Evolutionary conservation across 1,140 invertebrate genomes (phyloP).

Genomic region (Anadara kagoshimensis): DNA sequence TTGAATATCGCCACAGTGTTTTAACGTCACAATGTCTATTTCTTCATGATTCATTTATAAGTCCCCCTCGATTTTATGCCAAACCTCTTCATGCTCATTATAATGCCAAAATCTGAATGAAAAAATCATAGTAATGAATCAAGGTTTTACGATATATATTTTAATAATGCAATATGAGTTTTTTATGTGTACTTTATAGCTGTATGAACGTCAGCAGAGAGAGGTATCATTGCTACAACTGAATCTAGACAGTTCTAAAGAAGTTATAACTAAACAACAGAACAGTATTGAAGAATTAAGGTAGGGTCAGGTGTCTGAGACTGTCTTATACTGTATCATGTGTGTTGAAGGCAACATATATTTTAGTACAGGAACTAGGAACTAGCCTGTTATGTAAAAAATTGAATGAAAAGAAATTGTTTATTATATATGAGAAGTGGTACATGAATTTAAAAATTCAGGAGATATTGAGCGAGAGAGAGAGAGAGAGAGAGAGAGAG

Average conservation of each 20-base stretch:
- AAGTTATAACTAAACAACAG: conserved; percentile 38
- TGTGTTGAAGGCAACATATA: neutral
- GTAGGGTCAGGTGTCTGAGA: conserved; percentile 3
- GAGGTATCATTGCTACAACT: conserved; percentile 41
- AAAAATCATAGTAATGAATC: too few species aligned
- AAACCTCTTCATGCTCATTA: too few species aligned
- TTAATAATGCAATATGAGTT: neutral
- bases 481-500: too few species aligned
- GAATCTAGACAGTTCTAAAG: conserved; percentile 37
- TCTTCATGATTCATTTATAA: too few species aligned
- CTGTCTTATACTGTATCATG: neutral
- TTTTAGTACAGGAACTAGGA: neutral
- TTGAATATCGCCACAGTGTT: too few species aligned
- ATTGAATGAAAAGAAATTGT: neutral
- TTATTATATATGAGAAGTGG: neutral
- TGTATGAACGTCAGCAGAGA: conserved; percentile 46
- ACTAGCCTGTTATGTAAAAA: neutral
- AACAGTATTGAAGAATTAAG: conserved; percentile 40
- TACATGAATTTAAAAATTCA: too few species aligned
- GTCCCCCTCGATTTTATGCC: too few species aligned
- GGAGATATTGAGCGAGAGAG: too few species aligned
- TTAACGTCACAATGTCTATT: too few species aligned
- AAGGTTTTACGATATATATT: too few species aligned
- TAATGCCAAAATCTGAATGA: too few species aligned
- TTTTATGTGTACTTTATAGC: conserved; percentile 16